phyloP scores from a whole-genome alignment of 2,797 vertebrate species.

The Micrastur ruficollis region DNA sequence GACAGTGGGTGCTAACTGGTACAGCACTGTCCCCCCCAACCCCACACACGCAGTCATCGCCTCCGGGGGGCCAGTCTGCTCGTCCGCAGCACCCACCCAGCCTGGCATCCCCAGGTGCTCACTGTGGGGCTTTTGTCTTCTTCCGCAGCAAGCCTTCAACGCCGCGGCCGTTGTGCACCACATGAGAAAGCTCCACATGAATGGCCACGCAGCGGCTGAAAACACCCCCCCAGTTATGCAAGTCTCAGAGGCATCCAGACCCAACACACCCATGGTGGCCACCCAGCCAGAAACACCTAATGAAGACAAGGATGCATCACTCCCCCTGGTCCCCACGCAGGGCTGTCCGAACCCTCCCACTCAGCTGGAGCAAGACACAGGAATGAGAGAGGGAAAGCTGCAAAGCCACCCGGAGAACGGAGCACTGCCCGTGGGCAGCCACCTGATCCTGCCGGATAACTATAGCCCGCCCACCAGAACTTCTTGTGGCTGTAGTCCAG shows the following conservation, averaged over 20 bases:
- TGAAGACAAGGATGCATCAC: not conserved
- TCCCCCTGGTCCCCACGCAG: not conserved
- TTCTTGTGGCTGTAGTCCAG: conserved; percentile 71
- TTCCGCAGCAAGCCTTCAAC: conserved; percentile 87
- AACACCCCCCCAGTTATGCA: not conserved
- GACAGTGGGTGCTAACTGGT: rapidly evolving
- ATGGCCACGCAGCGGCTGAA: conserved; percentile 3
- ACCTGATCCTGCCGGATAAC: conserved; percentile 43
- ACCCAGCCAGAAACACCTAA: not conserved
- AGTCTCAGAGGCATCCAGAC: not conserved
- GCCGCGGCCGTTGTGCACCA: conserved; percentile 82
- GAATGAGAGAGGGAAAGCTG: not conserved
- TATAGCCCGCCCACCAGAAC: conserved; percentile 62
- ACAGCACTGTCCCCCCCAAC: not conserved
- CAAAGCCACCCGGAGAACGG: conserved; percentile 1
- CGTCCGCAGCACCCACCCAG: not conserved
- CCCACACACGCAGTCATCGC: rapidly evolving
- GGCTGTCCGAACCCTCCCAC: not conserved
- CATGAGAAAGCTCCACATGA: conserved; percentile 88
- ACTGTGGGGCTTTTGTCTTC: not conserved
- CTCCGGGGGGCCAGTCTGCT: rapidly evolving
- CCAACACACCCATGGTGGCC: not conserved
- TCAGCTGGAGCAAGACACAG: not conserved
- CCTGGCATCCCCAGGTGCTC: not conserved
- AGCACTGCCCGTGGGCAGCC: not conserved